A percentile compares a stretch with the other conserved stretches of the same genome.
Conservation (phyloP, 35 echinoderm and acorn worm genomes). For the Chiridota heheva region DNA sequence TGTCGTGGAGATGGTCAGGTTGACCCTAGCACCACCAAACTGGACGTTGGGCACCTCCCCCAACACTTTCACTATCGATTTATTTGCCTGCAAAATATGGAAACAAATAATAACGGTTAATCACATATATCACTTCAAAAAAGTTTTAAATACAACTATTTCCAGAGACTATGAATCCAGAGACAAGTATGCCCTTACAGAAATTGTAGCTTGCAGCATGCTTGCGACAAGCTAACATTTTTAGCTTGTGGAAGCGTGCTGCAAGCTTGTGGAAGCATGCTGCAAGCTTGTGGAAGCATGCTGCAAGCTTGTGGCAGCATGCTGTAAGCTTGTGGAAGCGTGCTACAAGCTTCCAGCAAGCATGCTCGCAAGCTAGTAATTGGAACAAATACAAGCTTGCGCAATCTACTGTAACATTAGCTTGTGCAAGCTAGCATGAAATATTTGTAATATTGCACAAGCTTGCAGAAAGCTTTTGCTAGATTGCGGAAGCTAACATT, state of each 20-base stretch:
- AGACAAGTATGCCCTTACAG: not conserved
- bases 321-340: no score
- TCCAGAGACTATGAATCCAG: not conserved
- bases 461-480: no score
- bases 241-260: no score
- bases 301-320: no score
- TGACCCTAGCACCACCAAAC: constrained; percentile 95
- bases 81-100: constrained; percentile 61
- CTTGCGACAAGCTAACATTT: no score
- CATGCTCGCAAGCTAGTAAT: not conserved
- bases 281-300: no score
- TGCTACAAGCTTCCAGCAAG: no score
- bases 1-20: constrained; percentile 94
- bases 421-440: not conserved
- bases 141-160: not conserved
- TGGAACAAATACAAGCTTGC: no score
- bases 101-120: constrained; percentile 24
- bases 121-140: not conserved
- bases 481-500: not conserved
- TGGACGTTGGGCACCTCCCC: constrained; percentile 85
- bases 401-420: not conserved
- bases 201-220: no score
- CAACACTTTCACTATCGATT: constrained; percentile 75
- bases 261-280: no score
- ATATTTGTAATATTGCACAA: not conserved